Evolutionary conservation across 1,140 invertebrate genomes (phyloP), one percentile per base, ranked within the genome.

Genomic region (Eueides isabella): DNA sequence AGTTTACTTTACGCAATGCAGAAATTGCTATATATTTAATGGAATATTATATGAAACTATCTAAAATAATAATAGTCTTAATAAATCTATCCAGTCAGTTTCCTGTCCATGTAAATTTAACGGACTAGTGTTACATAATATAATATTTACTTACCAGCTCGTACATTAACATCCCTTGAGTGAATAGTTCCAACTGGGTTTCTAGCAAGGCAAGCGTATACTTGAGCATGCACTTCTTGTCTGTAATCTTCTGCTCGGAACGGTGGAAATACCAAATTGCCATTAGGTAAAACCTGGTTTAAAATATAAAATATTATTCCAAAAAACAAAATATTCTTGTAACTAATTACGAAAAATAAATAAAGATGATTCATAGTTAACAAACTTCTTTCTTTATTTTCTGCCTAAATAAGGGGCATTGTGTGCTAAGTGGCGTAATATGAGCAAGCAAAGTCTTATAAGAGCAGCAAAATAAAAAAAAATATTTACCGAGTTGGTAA

Each of bases 231-330:
- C 38, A 99, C 97, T 91, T 98, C 97, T 91, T 98, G 97, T 55
- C 97, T 95, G 88, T 99, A 99, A 88, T 98, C 97, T 89, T 98
- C 97, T 38, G 97, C 97, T 65, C 97, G 95, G 95, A 99, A 99
- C 11, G 98, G 97, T 62, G 97, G 97, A 88, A 99, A 98, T 35
- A 98, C 97, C 75, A 99, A 94, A 84, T 98, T 98, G 84, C 98
- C 98, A 92, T 99, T 98, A 26, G 97, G 96, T 78, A 97, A 93
- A 76, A 98, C 96, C 96, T 97, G 92, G 38, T 67, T 61, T 38
- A 33, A 82, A 79, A 62, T 29, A 12, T 0, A 44, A 16, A 16
- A 44, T 14, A 19, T 44, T 44, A 38, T 16, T 38, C n/a, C n/a
- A n/a, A n/a, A n/a, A n/a, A n/a, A n/a, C n/a, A n/a, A n/a, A n/a